Evolutionary conservation across 2,113 vertebrate species (phyloP).

Genomic region (Alectura lathami): DNA sequence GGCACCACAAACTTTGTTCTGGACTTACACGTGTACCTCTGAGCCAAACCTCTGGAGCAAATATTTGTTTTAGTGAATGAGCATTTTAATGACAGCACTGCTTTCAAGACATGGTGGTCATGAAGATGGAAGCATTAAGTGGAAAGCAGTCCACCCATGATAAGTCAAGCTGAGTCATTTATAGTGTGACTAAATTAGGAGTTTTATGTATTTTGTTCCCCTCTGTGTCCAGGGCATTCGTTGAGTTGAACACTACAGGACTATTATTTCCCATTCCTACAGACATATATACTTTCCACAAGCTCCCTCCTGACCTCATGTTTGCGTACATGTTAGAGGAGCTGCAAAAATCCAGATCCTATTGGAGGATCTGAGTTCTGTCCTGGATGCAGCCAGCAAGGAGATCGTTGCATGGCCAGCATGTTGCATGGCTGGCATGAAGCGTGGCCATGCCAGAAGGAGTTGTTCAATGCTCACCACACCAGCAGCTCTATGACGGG

Average conservation of each 20-base stretch:
- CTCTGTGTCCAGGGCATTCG: rapidly evolving
- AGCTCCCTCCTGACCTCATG: background rate
- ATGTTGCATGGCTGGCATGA: rapidly evolving
- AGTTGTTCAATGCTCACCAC: background rate
- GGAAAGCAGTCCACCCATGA: background rate
- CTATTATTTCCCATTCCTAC: background rate
- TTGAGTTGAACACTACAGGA: rapidly evolving
- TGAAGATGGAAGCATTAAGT: background rate
- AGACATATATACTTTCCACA: rapidly evolving
- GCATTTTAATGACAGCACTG: background rate
- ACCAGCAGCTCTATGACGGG: rapidly evolving
- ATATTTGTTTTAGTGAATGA: background rate
- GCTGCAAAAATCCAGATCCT: background rate
- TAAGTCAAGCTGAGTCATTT: background rate
- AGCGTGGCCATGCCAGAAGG: background rate
- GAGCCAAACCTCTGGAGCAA: background rate
- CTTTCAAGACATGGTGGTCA: background rate
- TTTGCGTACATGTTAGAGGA: background rate
- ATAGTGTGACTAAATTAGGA: background rate
- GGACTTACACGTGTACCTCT: background rate
- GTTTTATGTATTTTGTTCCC: background rate
- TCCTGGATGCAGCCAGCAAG: background rate
- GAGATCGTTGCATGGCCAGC: rapidly evolving
- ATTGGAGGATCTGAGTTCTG: rapidly evolving
- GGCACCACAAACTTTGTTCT: background rate